phyloP scores from a whole-genome alignment of 2,113 vertebrate species.

The Leucosticte australis region DNA sequence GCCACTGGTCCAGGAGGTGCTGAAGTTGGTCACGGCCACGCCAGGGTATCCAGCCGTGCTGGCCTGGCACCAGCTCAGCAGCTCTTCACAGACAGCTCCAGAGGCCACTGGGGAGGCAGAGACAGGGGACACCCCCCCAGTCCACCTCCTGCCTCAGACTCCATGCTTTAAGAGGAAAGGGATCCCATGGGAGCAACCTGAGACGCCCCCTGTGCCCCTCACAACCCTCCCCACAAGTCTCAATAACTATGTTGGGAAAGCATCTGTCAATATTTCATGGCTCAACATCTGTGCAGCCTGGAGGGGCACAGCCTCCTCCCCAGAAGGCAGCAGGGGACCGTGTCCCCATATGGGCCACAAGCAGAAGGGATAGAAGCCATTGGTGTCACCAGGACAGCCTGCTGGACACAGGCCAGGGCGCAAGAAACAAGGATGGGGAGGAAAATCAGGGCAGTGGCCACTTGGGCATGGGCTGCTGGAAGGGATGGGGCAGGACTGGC shows the following conservation, averaged over 20 bases:
- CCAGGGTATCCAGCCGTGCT: constrained; percentile 78
- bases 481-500: neutral
- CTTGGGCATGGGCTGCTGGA: neutral
- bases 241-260: neutral
- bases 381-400: neutral
- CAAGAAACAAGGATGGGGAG: neutral
- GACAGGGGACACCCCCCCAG: neutral
- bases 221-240: fast-evolving
- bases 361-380: neutral
- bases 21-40: constrained; percentile 81
- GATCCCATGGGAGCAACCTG: neutral
- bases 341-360: fast-evolving
- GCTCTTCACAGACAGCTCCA: constrained; percentile 68
- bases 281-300: neutral
- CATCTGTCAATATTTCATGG: neutral
- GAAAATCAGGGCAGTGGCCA: neutral
- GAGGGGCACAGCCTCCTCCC: neutral
- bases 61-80: constrained; percentile 89
- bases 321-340: neutral
- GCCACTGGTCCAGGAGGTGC: constrained; percentile 86
- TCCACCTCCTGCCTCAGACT: neutral
- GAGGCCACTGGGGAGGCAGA: constrained; percentile 53
- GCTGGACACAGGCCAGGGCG: neutral
- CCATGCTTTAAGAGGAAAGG: neutral
- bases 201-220: neutral